These are phyloP conservation scores for Zonitis immaculata DNA, from an alignment of 2,888 invertebrate species.

Conservation along the genomic window DNA sequence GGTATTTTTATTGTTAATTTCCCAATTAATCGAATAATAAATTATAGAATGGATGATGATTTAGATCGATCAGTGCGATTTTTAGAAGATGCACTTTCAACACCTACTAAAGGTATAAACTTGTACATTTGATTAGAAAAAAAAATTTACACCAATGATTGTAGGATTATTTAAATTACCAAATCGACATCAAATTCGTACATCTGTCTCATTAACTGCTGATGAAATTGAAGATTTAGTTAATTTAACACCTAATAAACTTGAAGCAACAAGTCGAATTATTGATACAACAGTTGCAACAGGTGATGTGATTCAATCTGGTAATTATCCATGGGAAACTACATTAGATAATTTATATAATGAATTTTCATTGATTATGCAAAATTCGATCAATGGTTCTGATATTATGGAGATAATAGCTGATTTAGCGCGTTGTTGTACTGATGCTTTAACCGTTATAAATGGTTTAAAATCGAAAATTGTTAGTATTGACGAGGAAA, in stretches of 20 bases:
- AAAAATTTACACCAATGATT: neutral
- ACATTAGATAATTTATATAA: slow-evolving; percentile 42
- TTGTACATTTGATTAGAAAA: neutral
- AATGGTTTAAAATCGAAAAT: slow-evolving; percentile 43
- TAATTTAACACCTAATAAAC: neutral
- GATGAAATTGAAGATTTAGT: slow-evolving; percentile 29
- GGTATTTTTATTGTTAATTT: neutral
- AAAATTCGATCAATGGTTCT: slow-evolving; percentile 38
- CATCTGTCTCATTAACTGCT: neutral
- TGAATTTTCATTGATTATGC: slow-evolving; percentile 46
- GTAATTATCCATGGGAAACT: slow-evolving; percentile 39
- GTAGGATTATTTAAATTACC: slow-evolving; percentile 2
- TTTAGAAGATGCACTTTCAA: slow-evolving; percentile 41
- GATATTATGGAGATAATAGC: slow-evolving; percentile 42
- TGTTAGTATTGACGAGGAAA: slow-evolving; percentile 26
- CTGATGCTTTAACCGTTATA: slow-evolving; percentile 43
- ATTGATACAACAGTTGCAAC: slow-evolving; percentile 15
- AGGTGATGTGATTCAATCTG: slow-evolving; percentile 38
- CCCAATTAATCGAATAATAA: neutral
- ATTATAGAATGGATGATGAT: slow-evolving; percentile 41
- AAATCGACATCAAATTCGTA: neutral
- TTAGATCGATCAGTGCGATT: slow-evolving; percentile 43
- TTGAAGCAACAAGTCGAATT: slow-evolving; percentile 2
- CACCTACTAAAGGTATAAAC: slow-evolving; percentile 32
- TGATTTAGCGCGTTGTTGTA: slow-evolving; percentile 45